These are phyloP conservation scores for Isurus oxyrinchus DNA, from an alignment of 2,113 vertebrate genomes.

Conservation along the genomic window DNA sequence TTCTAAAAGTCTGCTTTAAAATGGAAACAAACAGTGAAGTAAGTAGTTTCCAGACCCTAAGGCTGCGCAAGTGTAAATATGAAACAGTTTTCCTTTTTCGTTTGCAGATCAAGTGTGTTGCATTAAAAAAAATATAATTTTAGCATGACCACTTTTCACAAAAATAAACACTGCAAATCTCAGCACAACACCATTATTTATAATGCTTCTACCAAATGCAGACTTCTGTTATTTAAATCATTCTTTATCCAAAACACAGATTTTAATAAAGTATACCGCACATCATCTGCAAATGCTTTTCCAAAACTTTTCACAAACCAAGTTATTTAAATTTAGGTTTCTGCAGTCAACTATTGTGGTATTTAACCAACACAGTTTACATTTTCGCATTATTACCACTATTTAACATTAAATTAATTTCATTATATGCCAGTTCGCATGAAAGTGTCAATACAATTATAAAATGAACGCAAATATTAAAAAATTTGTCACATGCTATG, in stretches of 20 bases:
- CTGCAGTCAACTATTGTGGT: background rate
- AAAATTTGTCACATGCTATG: background rate
- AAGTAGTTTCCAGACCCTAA: background rate
- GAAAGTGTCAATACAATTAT: background rate
- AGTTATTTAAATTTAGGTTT: background rate
- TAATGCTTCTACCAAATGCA: background rate
- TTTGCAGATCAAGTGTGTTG: background rate
- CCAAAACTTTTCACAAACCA: background rate
- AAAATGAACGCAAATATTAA: background rate
- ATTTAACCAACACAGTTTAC: background rate
- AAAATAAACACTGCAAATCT: background rate
- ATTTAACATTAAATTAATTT: constrained; percentile 15
- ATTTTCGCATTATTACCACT: background rate
- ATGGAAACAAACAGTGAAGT: background rate
- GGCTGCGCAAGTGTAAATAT: background rate
- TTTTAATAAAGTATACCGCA: background rate
- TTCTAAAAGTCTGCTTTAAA: background rate
- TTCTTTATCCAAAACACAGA: background rate
- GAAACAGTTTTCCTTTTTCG: background rate
- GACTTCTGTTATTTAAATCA: background rate
- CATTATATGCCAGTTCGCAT: background rate
- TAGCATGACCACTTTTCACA: background rate
- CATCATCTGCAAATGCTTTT: background rate
- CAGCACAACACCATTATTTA: background rate
- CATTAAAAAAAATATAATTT: background rate